Evolutionary conservation across 2,113 vertebrate genomes (phyloP), one percentile per base, ranked within the genome.

Genomic region (Theropithecus gelada): DNA sequence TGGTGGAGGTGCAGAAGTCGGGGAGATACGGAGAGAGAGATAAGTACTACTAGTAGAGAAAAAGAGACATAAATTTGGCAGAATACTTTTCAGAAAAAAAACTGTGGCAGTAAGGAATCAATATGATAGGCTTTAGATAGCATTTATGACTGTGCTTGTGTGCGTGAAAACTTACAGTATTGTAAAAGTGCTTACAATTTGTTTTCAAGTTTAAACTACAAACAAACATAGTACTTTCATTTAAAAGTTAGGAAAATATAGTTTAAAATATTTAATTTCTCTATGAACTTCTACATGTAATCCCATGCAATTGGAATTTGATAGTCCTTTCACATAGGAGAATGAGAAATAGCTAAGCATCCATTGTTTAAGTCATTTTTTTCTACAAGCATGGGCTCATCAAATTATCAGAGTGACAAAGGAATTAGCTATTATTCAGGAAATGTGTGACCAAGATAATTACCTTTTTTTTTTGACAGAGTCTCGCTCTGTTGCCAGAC

Each of bases 31-130:
- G 16, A 0, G 1, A 16, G 1, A 14, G 22, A 43, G 1, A 8
- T 43, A 72, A 85, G 35, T 4, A 50, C 0, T 59, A 32, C 10
- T 45, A n/a, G 30, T 6, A 76, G 8, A 40, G 18, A 96, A 92
- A 87, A 80, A 1, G 17, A 88, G 86, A 90, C 68, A 38, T 30
- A 86, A 59, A 89, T 68, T 61, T n/a, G 88, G 5, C n/a, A 85
- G 8, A 75, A 38, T 93, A 73, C 30, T 95, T 95, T 96, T 95
- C 61, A 87, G 86, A 85, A 82, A 9, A 59, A 76, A 81, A 84
- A 57, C 1, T 32, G 5, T 92, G 4, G 12, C 45, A 81, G 50
- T 66, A 59, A 85, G 12, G 4, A 64, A 2, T 61, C 35, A 91
- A 10, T 32, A 4, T 43, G 5, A 30, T 38, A 45, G 9, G 16